Percentiles rank a stretch among this genome's conserved stretches.
Conservation (phyloP, 2,113 vertebrate species). For the Stegastes partitus region DNA sequence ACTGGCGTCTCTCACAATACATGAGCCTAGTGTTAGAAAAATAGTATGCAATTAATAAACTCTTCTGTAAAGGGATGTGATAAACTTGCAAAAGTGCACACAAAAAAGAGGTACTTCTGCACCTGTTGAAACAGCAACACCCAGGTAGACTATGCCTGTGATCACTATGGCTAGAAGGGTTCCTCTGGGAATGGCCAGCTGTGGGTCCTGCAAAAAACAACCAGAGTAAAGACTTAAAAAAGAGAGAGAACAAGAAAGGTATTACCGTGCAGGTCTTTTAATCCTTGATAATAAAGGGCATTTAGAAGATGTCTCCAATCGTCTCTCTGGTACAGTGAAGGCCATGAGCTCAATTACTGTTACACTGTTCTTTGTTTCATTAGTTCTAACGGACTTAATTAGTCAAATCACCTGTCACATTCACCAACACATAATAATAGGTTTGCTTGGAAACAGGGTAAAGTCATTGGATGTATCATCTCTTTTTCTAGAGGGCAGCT, state of each 20-base stretch:
- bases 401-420: not conserved
- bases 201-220: slow-evolving; percentile 91
- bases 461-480: not conserved
- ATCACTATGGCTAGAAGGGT: slow-evolving; percentile 96
- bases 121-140: slow-evolving; percentile 96
- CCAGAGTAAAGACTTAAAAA: slow-evolving; percentile 5
- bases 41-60: not conserved
- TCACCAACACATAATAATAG: not conserved
- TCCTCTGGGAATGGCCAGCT: slow-evolving; percentile 96
- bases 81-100: not conserved
- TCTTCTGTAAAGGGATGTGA: not conserved
- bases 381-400: too few species aligned
- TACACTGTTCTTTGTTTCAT: too few species aligned
- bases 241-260: not conserved
- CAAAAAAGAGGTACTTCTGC: slow-evolving; percentile 37
- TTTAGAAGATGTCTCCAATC: not conserved
- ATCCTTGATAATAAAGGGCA: not conserved
- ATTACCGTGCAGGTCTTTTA: not conserved
- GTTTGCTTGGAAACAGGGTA: not conserved
- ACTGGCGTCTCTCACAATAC: slow-evolving; percentile 94
- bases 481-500: not conserved
- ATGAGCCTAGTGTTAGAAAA: slow-evolving; percentile 85
- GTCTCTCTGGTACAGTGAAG: not conserved
- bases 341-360: not conserved
- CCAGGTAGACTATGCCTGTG: slow-evolving; percentile 94